A percentile compares a stretch with the other conserved stretches of the same genome.
Evolutionary conservation across 2,113 vertebrate genomes (phyloP).

Genomic region (Sinocyclocheilus anophthalmus): DNA sequence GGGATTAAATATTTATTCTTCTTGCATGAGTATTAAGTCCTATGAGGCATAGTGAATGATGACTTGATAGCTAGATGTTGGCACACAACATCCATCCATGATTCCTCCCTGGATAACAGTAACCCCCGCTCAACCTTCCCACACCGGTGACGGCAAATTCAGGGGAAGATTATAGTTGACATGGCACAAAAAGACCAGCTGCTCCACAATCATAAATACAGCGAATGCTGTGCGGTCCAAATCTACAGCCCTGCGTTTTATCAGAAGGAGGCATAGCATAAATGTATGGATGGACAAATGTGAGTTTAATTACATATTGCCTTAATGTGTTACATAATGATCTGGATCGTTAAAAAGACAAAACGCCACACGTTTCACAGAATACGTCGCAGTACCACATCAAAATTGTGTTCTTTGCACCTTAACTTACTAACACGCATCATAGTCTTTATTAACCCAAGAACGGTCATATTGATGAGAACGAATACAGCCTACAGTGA

Average conservation of each 20-base stretch:
- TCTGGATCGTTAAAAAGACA: slow-evolving; percentile 39
- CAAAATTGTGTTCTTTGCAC: slow-evolving; percentile 47
- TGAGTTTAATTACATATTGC: slow-evolving; percentile 33
- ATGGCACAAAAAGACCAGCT: slow-evolving; percentile 36
- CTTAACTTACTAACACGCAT: slow-evolving; percentile 45
- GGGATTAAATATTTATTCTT: slow-evolving; percentile 52
- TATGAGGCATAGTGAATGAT: slow-evolving; percentile 36
- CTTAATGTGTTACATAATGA: slow-evolving; percentile 26
- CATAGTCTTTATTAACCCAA: slow-evolving; percentile 50
- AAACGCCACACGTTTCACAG: slow-evolving; percentile 51
- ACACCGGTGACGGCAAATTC: slow-evolving; percentile 4
- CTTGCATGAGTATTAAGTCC: slow-evolving; percentile 46
- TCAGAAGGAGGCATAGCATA: neutral
- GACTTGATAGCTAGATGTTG: slow-evolving; percentile 50
- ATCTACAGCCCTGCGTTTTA: slow-evolving; percentile 7
- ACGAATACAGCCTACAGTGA: slow-evolving; percentile 58
- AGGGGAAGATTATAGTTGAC: slow-evolving; percentile 27
- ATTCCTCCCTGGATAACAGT: slow-evolving; percentile 10
- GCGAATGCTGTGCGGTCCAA: neutral
- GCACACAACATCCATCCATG: slow-evolving; percentile 41
- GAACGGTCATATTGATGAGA: slow-evolving; percentile 43
- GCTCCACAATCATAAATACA: slow-evolving; percentile 27
- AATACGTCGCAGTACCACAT: slow-evolving; percentile 44
- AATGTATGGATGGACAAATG: slow-evolving; percentile 18
- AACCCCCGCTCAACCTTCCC: neutral